Conservation (phyloP, 2,113 vertebrate species). For the Microtus montanus region DNA sequence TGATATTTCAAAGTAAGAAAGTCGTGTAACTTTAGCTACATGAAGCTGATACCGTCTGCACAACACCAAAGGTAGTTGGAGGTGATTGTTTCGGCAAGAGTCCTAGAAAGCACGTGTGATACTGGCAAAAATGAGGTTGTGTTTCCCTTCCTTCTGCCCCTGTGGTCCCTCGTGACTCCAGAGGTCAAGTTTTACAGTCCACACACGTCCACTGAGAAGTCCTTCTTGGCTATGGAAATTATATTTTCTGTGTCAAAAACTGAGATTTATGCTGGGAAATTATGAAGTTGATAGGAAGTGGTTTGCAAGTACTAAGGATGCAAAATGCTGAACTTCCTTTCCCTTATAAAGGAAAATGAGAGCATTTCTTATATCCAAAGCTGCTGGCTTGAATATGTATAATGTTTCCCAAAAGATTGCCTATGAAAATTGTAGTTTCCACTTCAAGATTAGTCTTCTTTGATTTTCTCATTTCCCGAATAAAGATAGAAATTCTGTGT, state of each 20-base stretch:
- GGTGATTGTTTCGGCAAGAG: background rate
- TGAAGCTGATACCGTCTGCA: background rate
- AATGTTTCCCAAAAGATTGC: constrained; percentile 24
- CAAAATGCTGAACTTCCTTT: constrained; percentile 29
- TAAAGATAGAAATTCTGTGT: constrained; percentile 21
- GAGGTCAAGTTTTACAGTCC: background rate
- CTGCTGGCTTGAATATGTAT: background rate
- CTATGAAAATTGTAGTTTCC: background rate
- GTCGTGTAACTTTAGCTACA: background rate
- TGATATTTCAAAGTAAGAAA: background rate
- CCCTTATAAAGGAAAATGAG: background rate
- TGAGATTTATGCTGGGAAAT: background rate
- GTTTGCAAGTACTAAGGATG: background rate
- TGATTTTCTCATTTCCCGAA: background rate
- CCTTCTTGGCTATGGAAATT: background rate
- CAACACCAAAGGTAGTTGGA: background rate
- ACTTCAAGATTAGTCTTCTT: constrained; percentile 30
- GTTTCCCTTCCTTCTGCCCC: background rate
- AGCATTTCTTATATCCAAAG: background rate
- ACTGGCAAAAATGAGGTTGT: background rate
- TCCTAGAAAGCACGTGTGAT: background rate
- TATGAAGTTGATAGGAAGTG: background rate
- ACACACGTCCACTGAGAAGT: background rate
- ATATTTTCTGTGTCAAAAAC: background rate
- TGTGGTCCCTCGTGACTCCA: background rate